These are phyloP conservation scores for Machimus rusticus DNA, from an alignment of 2,888 invertebrate species.

Conservation along the genomic window DNA sequence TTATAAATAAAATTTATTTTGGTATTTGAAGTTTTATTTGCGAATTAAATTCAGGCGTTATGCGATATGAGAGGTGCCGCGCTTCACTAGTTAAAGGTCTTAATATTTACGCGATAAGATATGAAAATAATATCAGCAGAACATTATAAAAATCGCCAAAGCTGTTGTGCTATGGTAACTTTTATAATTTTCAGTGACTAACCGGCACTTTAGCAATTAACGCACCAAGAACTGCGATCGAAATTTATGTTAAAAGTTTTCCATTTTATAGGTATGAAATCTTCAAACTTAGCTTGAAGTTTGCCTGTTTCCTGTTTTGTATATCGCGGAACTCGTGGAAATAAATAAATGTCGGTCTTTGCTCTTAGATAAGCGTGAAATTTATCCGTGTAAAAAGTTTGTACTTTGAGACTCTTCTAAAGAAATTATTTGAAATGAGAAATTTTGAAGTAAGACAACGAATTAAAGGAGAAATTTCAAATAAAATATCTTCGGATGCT, in stretches of 20 bases:
- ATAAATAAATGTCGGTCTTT: neutral
- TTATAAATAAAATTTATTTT: too few relatives aligned
- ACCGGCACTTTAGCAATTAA: neutral
- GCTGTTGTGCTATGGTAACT: neutral
- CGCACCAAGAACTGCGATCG: neutral
- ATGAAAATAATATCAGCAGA: neutral
- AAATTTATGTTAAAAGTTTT: neutral
- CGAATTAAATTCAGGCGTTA: too few relatives aligned
- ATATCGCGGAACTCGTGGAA: neutral
- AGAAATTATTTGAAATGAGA: neutral
- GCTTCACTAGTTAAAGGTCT: too few relatives aligned
- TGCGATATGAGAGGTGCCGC: too few relatives aligned
- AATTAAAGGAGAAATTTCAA: neutral
- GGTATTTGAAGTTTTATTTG: too few relatives aligned
- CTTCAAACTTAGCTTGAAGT: neutral
- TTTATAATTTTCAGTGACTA: neutral
- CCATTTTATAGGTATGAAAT: neutral
- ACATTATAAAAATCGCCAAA: neutral
- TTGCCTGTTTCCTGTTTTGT: neutral
- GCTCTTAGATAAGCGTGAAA: neutral
- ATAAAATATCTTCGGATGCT: neutral
- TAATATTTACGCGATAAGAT: neutral
- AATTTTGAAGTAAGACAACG: neutral
- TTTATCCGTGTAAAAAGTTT: neutral
- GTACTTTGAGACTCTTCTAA: neutral